These are phyloP conservation scores for Tetragonisca angustula DNA, from an alignment of 2,888 invertebrate genomes.

Conservation along the genomic window DNA sequence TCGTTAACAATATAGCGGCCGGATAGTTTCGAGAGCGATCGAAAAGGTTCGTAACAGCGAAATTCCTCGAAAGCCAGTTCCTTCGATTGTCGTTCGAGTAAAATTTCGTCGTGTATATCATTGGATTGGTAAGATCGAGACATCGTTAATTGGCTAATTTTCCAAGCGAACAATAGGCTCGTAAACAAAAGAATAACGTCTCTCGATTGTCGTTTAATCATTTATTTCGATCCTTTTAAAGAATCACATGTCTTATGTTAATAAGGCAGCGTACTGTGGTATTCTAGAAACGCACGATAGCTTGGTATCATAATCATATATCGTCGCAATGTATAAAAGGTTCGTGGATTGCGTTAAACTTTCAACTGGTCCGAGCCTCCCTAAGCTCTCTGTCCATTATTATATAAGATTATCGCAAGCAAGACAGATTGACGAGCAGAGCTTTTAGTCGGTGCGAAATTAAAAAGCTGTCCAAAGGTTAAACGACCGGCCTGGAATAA, in stretches of 20 bases:
- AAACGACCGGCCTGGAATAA: constrained; percentile 50
- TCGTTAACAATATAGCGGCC: not conserved
- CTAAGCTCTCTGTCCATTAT: not conserved
- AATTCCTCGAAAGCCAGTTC: too few relatives aligned
- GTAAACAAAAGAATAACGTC: too few relatives aligned
- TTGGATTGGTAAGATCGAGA: too few relatives aligned
- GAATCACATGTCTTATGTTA: too few relatives aligned
- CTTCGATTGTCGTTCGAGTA: too few relatives aligned
- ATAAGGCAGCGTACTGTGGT: not conserved
- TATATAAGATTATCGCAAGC: constrained; percentile 15
- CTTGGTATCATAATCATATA: not conserved
- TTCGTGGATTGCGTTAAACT: not conserved
- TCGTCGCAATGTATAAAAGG: not conserved
- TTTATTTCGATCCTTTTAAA: too few relatives aligned
- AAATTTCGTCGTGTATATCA: too few relatives aligned
- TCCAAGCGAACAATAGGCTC: too few relatives aligned
- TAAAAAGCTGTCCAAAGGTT: constrained; percentile 54
- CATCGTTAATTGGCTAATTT: too few relatives aligned
- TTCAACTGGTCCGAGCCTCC: not conserved
- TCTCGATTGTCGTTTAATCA: too few relatives aligned
- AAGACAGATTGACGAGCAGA: constrained; percentile 15
- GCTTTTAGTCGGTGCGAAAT: constrained; percentile 40
- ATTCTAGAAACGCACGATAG: not conserved
- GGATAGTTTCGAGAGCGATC: not conserved
- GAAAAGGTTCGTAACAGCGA: not conserved